Base-by-base conservation (phyloP, 2,888 invertebrate genomes). In the Acrobasis repandana region DNA sequence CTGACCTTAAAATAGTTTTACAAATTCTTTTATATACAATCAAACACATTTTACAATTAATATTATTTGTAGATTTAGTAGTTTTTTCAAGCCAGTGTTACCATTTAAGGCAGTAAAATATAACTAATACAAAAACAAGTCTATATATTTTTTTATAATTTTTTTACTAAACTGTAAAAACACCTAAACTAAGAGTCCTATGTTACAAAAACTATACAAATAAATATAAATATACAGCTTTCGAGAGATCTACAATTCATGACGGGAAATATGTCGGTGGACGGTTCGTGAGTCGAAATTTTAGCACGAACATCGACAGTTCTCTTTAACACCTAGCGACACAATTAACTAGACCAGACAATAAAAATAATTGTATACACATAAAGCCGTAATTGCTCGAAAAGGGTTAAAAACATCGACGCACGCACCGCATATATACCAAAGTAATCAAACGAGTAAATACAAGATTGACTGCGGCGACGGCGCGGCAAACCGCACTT, bases 201-300 rank as follows among this genome's bases (percentile, higher is more conserved):
- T 6, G 18, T 54, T 54, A 54, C 15, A 54, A 54, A 60, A 51
- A 18, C 47, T 58, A 56, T 56, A 64, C 58, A 63, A 63, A 61
- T 62, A 65, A 60, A 65, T 61, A 66, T 48, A 62, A 61, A 59
- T 62, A 63, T 63, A 64, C 58, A 61, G 33, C 43, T 48, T 49
- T 49, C 49, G 49, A 63, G 66, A 66, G 64, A 66, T 66, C 66
- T 63, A 63, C 54, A 61, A 56, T 58, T 63, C 33, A 62, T 62
- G 47, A 51, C 51, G 54, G 54, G 56, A 54, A 16, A 15, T 36
- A 9, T 18, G 43, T 36, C 34, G 14, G 34, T 9, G 16, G 9
- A 20, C 54, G 8, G 20, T 16, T 38, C 18, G 38, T 43, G 38
- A 18, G 38, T 43, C 54, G 20, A 54, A 6, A 6, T 28, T 28